These are phyloP conservation scores for Choloepus hoffmanni DNA, from an alignment of 2,113 vertebrate species.

Conservation along the genomic window DNA sequence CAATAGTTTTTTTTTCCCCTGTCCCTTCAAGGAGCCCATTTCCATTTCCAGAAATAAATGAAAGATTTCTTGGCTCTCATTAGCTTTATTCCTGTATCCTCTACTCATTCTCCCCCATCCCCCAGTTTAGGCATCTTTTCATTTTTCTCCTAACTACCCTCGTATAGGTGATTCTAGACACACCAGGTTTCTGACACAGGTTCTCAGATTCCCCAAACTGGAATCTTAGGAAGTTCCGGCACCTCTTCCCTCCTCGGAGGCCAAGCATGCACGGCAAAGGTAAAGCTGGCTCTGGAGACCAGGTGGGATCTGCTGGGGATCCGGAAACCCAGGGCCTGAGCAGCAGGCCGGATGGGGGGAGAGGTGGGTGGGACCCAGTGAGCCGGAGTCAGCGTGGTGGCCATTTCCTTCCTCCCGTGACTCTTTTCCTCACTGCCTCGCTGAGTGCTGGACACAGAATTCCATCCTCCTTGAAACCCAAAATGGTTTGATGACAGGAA, in stretches of 20 bases:
- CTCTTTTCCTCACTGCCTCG: rapidly evolving
- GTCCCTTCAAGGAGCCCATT: background rate
- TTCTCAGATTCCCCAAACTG: background rate
- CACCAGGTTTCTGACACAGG: background rate
- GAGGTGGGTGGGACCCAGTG: too few relatives aligned
- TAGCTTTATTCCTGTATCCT: background rate
- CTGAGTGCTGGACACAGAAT: background rate
- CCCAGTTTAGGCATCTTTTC: background rate
- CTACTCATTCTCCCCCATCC: background rate
- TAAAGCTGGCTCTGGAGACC: background rate
- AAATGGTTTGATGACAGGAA: background rate
- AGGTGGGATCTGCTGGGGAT: background rate
- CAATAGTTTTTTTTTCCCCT: background rate
- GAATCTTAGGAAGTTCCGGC: background rate
- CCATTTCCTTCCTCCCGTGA: background rate
- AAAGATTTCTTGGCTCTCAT: background rate
- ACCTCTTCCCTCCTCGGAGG: background rate
- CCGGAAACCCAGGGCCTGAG: rapidly evolving
- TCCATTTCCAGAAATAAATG: conserved; percentile 43
- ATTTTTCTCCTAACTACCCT: background rate
- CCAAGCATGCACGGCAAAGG: background rate
- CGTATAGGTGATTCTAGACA: background rate
- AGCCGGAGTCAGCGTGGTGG: background rate
- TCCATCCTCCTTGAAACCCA: background rate
- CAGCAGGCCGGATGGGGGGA: rapidly evolving